Conservation (phyloP, 2,888 invertebrate genomes). For the Drosophila lacicola region DNA sequence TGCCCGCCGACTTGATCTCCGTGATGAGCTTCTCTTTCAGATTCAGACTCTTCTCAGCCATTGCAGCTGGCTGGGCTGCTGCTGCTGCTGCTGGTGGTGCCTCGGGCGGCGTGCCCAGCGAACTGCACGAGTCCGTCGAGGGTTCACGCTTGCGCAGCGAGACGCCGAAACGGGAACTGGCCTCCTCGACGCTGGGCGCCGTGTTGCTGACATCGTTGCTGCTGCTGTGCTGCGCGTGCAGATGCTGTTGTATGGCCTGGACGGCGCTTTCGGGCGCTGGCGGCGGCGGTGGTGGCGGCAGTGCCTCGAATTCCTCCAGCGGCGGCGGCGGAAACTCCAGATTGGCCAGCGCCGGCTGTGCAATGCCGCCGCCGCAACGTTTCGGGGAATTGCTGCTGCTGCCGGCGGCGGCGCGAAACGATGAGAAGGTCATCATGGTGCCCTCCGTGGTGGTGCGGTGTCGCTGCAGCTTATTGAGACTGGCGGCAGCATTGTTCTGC, state of each 20-base stretch:
- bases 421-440: slow-evolving; percentile 85
- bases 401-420: slow-evolving; percentile 87
- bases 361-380: slow-evolving; percentile 80
- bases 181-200: slow-evolving; percentile 90
- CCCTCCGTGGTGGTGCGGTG: slow-evolving; percentile 86
- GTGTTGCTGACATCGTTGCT: slow-evolving; percentile 87
- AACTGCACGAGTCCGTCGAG: slow-evolving; percentile 87
- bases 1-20: slow-evolving; percentile 90
- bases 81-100: slow-evolving; percentile 25
- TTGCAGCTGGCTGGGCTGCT: background rate
- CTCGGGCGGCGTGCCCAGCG: slow-evolving; percentile 86
- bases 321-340: slow-evolving; percentile 96
- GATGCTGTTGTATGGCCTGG: slow-evolving; percentile 66
- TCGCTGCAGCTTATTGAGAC: slow-evolving; percentile 86
- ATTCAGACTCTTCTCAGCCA: slow-evolving; percentile 52
- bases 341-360: slow-evolving; percentile 91
- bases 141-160: slow-evolving; percentile 89
- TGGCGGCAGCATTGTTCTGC: slow-evolving; percentile 88
- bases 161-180: slow-evolving; percentile 90
- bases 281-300: slow-evolving; percentile 76
- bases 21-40: slow-evolving; percentile 94
- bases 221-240: slow-evolving; percentile 76
- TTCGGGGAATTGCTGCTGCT: slow-evolving; percentile 89
- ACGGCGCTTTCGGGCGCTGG: slow-evolving; percentile 70
- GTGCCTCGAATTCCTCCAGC: slow-evolving; percentile 87